These are phyloP conservation scores for Aplodontia rufa DNA, from an alignment of 2,113 vertebrate species.

Conservation along the genomic window DNA sequence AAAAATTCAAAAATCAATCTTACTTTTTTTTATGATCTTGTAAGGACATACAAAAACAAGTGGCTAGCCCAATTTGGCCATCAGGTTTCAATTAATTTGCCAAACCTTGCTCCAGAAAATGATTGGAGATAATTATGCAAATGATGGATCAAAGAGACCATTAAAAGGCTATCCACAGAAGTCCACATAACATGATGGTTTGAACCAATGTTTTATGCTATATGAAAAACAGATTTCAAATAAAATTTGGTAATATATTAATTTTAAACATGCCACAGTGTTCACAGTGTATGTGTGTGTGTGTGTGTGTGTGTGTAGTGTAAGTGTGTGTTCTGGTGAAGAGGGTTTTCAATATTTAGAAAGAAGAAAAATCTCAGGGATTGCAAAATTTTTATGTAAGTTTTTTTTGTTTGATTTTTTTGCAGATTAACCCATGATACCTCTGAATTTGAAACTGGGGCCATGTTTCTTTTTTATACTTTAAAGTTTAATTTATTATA, in stretches of 20 bases:
- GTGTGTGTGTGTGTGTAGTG: not conserved
- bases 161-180: not conserved
- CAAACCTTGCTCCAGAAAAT: not conserved
- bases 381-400: not conserved
- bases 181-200: not conserved
- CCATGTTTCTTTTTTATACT: not conserved
- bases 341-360: not conserved
- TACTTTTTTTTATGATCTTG: not conserved
- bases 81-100: not conserved
- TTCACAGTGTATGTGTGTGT: not conserved
- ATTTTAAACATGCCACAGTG: not conserved
- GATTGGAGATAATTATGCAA: not conserved
- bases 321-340: not conserved
- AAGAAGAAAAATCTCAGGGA: not conserved
- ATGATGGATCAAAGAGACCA: not conserved
- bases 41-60: not conserved
- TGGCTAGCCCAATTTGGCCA: not conserved
- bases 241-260: not conserved
- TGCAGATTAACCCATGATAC: not conserved
- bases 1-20: not conserved
- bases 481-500: not conserved
- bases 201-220: not conserved
- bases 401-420: not conserved
- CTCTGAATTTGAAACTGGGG: not conserved
- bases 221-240: not conserved